These are phyloP conservation scores for Stegastes partitus DNA, from an alignment of 2,113 vertebrate genomes.

Conservation along the genomic window DNA sequence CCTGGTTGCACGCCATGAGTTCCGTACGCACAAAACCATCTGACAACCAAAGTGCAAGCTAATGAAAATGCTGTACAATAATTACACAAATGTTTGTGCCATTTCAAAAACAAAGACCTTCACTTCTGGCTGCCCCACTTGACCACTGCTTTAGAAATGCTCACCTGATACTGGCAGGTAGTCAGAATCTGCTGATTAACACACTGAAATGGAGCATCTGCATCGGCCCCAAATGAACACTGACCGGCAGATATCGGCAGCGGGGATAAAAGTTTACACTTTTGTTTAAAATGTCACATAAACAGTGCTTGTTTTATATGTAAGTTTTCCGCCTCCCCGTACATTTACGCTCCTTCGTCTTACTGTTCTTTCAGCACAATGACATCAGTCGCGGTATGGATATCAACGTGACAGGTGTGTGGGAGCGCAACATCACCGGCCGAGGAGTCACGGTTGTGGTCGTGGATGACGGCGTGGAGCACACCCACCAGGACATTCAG, in stretches of 20 bases:
- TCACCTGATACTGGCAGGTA: too few species aligned
- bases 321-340: too few species aligned
- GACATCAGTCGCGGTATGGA: slow-evolving; percentile 89
- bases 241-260: too few species aligned
- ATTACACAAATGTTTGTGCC: too few species aligned
- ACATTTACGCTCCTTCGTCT: neutral
- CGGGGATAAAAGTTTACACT: too few species aligned
- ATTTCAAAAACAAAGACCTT: neutral
- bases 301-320: too few species aligned
- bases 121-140: neutral
- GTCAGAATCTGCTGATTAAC: too few species aligned
- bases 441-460: slow-evolving; percentile 95
- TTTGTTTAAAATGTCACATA: too few species aligned
- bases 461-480: slow-evolving; percentile 95
- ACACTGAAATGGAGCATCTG: too few species aligned
- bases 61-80: too few species aligned
- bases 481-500: slow-evolving; percentile 93
- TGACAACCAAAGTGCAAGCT: too few species aligned
- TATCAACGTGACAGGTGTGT: slow-evolving; percentile 96
- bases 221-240: too few species aligned
- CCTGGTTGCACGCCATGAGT: neutral
- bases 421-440: slow-evolving; percentile 96
- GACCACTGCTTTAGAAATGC: neutral
- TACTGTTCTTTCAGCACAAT: slow-evolving; percentile 87
- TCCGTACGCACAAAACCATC: neutral